These are phyloP conservation scores for Chrysogorgia sp. DNA, from an alignment of 92 coral and sea anemone species.

Conservation along the genomic window DNA sequence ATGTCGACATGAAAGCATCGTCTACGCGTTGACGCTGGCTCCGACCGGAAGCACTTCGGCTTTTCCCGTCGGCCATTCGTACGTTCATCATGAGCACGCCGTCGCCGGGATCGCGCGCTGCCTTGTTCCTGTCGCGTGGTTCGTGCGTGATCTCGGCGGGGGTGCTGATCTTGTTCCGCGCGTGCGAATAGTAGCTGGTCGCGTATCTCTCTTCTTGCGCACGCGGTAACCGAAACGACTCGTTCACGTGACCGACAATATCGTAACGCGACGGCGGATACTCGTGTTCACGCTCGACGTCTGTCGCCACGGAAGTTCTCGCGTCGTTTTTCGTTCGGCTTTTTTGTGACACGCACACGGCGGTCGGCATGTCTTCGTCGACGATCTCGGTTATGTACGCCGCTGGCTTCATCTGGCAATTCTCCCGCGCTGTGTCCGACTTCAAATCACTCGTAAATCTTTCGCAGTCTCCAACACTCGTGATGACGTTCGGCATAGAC, in stretches of 20 bases:
- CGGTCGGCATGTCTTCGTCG: neutral
- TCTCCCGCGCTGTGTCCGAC: neutral
- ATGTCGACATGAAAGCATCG: slow-evolving; percentile 13
- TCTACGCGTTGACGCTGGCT: slow-evolving; percentile 19
- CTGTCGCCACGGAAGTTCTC: neutral
- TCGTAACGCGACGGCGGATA: neutral
- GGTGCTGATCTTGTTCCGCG: neutral
- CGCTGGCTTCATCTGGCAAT: neutral
- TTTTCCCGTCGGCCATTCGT: neutral
- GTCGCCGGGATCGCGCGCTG: slow-evolving; percentile 4
- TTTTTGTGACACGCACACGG: neutral
- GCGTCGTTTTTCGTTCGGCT: neutral
- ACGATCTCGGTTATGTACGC: neutral
- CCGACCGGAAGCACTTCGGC: slow-evolving; percentile 3
- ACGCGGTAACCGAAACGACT: slow-evolving; percentile 7
- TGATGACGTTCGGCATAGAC: neutral
- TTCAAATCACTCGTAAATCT: neutral
- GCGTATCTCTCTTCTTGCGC: slow-evolving; percentile 1
- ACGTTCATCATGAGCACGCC: slow-evolving; percentile 28
- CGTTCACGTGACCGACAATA: slow-evolving; percentile 14
- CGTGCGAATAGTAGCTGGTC: neutral
- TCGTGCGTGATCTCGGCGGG: neutral
- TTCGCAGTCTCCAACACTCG: neutral
- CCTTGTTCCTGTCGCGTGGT: neutral
- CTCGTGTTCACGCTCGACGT: slow-evolving; percentile 14